Evolutionary conservation across 2,888 invertebrate species (phyloP).

Genomic region (Nineta flava): DNA sequence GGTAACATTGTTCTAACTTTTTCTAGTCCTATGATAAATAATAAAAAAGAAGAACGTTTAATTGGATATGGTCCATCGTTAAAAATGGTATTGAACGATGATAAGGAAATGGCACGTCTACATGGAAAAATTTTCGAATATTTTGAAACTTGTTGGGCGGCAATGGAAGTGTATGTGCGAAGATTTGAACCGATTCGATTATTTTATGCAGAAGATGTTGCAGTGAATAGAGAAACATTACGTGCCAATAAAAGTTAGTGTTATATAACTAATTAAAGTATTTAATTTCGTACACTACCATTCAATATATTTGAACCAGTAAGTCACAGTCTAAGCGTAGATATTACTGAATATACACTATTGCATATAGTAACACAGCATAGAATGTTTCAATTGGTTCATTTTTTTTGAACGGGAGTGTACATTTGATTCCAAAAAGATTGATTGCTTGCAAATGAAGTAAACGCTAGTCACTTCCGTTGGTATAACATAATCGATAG

Average conservation of each 20-base stretch:
- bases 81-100: slow-evolving; percentile 49
- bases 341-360: too few species aligned
- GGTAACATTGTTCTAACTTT: too few species aligned
- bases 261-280: not conserved
- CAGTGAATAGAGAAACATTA: slow-evolving; percentile 44
- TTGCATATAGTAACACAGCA: too few species aligned
- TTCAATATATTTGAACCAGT: too few species aligned
- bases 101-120: slow-evolving; percentile 37
- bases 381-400: too few species aligned
- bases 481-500: too few species aligned
- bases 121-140: slow-evolving; percentile 39
- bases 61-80: slow-evolving; percentile 60
- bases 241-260: slow-evolving; percentile 38
- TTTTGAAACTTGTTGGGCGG: slow-evolving; percentile 43
- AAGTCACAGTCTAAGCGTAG: too few species aligned
- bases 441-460: too few species aligned
- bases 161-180: slow-evolving; percentile 43
- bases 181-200: slow-evolving; percentile 47
- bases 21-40: slow-evolving; percentile 62
- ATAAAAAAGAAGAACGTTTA: slow-evolving; percentile 60
- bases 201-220: slow-evolving; percentile 54
- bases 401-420: too few species aligned
- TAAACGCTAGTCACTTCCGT: too few species aligned
- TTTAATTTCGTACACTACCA: too few species aligned
- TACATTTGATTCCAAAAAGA: too few species aligned